Evolutionary conservation across 2,797 vertebrate species (phyloP), one percentile per base, ranked within the genome.

Genomic region (Huso huso): DNA sequence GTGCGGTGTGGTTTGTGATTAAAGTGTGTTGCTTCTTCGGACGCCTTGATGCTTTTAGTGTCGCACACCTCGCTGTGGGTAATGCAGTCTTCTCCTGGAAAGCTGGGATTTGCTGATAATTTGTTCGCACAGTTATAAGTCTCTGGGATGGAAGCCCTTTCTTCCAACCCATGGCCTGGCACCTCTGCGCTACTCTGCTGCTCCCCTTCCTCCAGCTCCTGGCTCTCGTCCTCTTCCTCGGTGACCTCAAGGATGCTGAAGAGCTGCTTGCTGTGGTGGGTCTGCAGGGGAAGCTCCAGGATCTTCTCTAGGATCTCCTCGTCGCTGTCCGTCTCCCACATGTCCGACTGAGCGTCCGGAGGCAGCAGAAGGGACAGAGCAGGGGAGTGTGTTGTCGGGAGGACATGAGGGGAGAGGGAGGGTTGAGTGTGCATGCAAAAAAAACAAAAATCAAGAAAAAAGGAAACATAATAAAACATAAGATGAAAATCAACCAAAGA

Each of bases 181-280:
- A 4, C 10, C 49, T 55, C 66, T 71, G 61, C 1, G 10, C 7
- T 37, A 12, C 66, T 76, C n/a, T 63, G 59, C 18, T 50, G 48
- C 51, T 71, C 73, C 23, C 68, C 69, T 48, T 87, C 84, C 13
- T 87, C 79, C 23, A 70, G 55, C 48, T 68, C 63, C 51, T 57
- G 73, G 37, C 78, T 70, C 53, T 89, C 88, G 59, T 88, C 90
- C 15, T 96, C 94, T 10, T 96, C 96, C 10, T 98, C 95, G 0
- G 93, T 93, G 71, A 91, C 82, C 83, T 98, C 96, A 0, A 94
- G 92, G 71, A 97, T 98, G 82, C 88, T 95, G 76, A 95, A 97
- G 62, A 98, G 86, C 68, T 93, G 92, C 80, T 94, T 94, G 80
- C 79, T 88, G 75, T 84, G 85, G 64, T 74, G 86, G 55, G 81